Conservation (phyloP, 2,113 vertebrate genomes). For the Atractosteus spatula region DNA sequence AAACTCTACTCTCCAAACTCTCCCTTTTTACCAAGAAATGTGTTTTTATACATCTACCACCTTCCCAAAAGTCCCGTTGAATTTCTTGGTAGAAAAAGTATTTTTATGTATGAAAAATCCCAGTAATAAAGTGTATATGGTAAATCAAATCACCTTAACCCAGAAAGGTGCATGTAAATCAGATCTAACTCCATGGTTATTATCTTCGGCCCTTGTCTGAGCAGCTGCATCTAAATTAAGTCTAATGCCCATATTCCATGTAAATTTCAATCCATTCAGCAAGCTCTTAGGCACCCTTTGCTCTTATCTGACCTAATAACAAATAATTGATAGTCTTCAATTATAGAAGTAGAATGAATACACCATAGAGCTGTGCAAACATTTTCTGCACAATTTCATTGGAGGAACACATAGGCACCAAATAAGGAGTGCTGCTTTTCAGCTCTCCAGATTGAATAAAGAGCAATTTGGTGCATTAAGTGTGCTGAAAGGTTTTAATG, state of each 20-base stretch:
- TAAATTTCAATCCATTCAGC: neutral
- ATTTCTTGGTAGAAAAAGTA: too few relatives aligned
- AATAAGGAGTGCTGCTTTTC: slow-evolving; percentile 21
- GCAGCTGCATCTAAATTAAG: neutral
- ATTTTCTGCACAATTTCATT: slow-evolving; percentile 17
- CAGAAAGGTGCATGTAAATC: slow-evolving; percentile 4
- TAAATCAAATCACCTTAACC: slow-evolving; percentile 6
- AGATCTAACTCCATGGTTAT: neutral
- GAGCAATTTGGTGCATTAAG: slow-evolving; percentile 51
- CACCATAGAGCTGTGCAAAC: slow-evolving; percentile 3
- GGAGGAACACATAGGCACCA: slow-evolving; percentile 3
- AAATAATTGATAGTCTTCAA: slow-evolving; percentile 23
- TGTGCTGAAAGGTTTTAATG: slow-evolving; percentile 34
- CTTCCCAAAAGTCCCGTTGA: too few relatives aligned
- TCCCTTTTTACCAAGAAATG: too few relatives aligned
- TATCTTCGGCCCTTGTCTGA: slow-evolving; percentile 4
- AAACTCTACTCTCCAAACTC: too few relatives aligned
- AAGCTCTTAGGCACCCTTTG: slow-evolving; percentile 2
- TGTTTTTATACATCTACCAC: too few relatives aligned
- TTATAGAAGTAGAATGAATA: slow-evolving; percentile 14
- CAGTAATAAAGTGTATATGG: neutral
- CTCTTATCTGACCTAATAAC: slow-evolving; percentile 14
- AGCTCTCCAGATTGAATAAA: slow-evolving; percentile 31
- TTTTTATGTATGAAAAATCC: neutral
- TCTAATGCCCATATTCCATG: neutral